Evolutionary conservation across 1,140 invertebrate genomes (phyloP).

Genomic region (Lepeophtheirus salmonis): DNA sequence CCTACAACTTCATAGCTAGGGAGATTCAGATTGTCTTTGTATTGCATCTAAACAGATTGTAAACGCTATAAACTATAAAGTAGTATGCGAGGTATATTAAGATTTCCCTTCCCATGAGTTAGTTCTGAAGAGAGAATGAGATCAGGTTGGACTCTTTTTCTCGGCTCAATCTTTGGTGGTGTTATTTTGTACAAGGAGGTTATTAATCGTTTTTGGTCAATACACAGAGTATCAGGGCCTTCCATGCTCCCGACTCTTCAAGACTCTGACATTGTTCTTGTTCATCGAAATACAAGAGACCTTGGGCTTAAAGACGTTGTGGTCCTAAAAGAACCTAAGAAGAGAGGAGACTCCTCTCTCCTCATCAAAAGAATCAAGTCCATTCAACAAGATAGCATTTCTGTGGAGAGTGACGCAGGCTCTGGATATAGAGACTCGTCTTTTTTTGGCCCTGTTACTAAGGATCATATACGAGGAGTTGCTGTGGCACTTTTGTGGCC

Average conservation of each 20-base stretch:
- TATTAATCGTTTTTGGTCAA: not conserved
- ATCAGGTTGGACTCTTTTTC: not conserved
- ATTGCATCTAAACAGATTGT: too few species aligned
- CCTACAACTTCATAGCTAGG: too few species aligned
- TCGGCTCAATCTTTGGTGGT: not conserved
- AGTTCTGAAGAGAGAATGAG: too few species aligned
- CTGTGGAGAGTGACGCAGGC: not conserved
- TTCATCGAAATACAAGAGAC: not conserved
- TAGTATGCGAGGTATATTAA: too few species aligned
- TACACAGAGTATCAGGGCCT: not conserved
- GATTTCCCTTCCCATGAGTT: too few species aligned
- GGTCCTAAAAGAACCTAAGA: not conserved
- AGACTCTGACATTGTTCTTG: not conserved
- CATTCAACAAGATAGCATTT: not conserved
- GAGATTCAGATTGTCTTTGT: too few species aligned
- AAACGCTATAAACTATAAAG: too few species aligned
- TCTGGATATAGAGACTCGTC: not conserved
- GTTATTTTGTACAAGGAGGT: not conserved
- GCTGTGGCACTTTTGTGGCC: not conserved
- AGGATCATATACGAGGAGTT: not conserved
- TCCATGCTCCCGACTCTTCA: not conserved
- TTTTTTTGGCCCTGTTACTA: not conserved
- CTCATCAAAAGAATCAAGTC: not conserved
- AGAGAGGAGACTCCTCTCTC: not conserved
- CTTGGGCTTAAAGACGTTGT: not conserved